A percentile compares a stretch with the other conserved stretches of the same genome.
phyloP scores from a whole-genome alignment of 2,888 invertebrate genomes.

The Brenthis hecate region DNA sequence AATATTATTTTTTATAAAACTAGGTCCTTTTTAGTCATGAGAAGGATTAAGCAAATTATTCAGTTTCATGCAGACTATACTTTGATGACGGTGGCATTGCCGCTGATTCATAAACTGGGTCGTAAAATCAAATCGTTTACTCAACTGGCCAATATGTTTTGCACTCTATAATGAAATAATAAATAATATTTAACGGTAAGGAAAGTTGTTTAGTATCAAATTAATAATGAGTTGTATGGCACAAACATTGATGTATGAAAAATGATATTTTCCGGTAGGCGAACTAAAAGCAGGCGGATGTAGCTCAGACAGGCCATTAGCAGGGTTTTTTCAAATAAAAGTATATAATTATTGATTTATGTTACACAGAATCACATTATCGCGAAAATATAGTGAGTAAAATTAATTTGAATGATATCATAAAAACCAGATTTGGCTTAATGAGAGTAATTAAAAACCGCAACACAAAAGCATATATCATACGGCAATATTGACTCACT shows the following conservation, averaged over 20 bases:
- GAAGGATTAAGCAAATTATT: slow-evolving; percentile 51
- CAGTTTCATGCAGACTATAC: slow-evolving; percentile 45
- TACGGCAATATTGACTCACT: slow-evolving; percentile 63
- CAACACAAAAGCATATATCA: slow-evolving; percentile 56
- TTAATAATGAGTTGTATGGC: neutral
- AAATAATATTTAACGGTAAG: slow-evolving; percentile 13
- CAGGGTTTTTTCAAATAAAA: no score
- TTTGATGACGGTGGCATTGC: slow-evolving; percentile 62
- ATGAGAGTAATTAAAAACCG: slow-evolving; percentile 43
- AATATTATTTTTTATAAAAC: neutral
- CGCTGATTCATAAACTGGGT: slow-evolving; percentile 64
- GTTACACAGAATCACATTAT: no score
- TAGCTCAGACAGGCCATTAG: no score
- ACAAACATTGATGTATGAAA: neutral
- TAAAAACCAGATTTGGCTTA: slow-evolving; percentile 6
- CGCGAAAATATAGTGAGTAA: no score
- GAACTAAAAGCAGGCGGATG: no score
- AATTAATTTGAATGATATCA: neutral
- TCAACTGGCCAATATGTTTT: slow-evolving; percentile 57
- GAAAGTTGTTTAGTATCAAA: neutral
- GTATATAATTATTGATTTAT: no score
- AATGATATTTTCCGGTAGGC: neutral
- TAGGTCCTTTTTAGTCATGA: slow-evolving; percentile 51
- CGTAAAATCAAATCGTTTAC: slow-evolving; percentile 63
- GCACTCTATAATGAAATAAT: slow-evolving; percentile 45